Evolutionary conservation across 2,797 vertebrate species (phyloP).

Genomic region (Darevskia mixta): DNA sequence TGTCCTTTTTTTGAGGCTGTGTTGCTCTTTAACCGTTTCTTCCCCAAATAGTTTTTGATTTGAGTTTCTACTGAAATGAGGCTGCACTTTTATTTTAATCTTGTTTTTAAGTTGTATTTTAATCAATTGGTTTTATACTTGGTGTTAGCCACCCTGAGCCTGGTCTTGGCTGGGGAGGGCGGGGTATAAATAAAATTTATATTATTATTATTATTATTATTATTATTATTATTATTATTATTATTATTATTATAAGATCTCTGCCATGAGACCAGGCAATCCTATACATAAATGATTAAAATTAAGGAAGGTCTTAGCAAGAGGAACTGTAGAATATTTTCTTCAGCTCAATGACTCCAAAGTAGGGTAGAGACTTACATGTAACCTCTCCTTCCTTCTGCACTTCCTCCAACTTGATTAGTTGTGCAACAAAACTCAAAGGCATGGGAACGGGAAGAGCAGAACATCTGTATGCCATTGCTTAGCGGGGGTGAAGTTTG

Average conservation of each 20-base stretch:
- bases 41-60: too few species aligned
- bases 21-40: background rate
- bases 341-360: background rate
- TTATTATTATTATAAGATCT: too few species aligned
- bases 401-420: conserved; percentile 47
- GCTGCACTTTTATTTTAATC: too few species aligned
- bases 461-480: conserved; percentile 52
- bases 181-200: too few species aligned
- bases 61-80: too few species aligned
- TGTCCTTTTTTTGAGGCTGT: background rate
- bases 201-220: too few species aligned
- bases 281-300: background rate
- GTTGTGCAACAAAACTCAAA: conserved; percentile 63
- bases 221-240: too few species aligned
- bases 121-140: too few species aligned
- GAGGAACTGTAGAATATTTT: background rate
- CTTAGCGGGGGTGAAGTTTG: conserved; percentile 62
- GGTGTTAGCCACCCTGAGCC: too few species aligned
- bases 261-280: background rate
- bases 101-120: too few species aligned
- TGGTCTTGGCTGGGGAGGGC: too few species aligned
- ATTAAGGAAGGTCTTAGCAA: background rate
- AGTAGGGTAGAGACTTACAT: background rate
- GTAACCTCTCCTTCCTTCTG: background rate
- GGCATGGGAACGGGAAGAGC: background rate